Evolutionary conservation across 1,140 invertebrate species (phyloP).

Genomic region (Drosophila ananassae): DNA sequence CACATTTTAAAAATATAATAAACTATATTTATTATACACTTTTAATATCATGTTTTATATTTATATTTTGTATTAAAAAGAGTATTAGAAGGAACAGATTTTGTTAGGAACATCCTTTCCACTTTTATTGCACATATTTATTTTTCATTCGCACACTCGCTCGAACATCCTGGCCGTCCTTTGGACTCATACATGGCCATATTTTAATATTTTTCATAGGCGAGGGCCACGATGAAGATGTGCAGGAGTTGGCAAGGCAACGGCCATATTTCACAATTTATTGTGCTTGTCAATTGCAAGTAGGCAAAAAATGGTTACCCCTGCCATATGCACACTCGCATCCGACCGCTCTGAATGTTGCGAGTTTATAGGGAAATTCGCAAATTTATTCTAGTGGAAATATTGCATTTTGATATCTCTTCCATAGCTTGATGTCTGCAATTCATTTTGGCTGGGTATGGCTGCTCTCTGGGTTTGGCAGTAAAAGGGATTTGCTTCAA

Average conservation of each 20-base stretch:
- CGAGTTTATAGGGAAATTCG: slow-evolving; percentile 30
- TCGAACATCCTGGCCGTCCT: slow-evolving; percentile 29
- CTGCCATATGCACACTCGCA: slow-evolving; percentile 37
- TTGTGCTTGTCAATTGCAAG: slow-evolving; percentile 78
- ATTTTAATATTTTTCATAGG: slow-evolving; percentile 50
- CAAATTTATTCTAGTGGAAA: slow-evolving; percentile 70
- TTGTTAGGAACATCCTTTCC: not conserved
- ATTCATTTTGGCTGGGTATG: slow-evolving; percentile 10
- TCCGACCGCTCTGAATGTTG: slow-evolving; percentile 11
- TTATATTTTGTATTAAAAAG: not conserved
- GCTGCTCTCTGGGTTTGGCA: slow-evolving; percentile 19
- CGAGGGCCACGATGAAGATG: slow-evolving; percentile 18
- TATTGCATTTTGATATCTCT: slow-evolving; percentile 67
- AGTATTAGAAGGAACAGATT: not conserved
- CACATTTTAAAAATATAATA: no score
- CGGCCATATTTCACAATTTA: slow-evolving; percentile 77
- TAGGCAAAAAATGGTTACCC: slow-evolving; percentile 30
- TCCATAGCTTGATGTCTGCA: slow-evolving; percentile 21
- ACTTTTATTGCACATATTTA: slow-evolving; percentile 25
- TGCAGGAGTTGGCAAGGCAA: slow-evolving; percentile 22
- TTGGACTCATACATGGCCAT: slow-evolving; percentile 28
- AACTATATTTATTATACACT: no score
- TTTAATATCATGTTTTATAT: no score
- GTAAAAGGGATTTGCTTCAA: not conserved
- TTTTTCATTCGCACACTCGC: slow-evolving; percentile 37